Evolutionary conservation across 1,140 invertebrate genomes (phyloP).

Genomic region (Drosophila aff.): DNA sequence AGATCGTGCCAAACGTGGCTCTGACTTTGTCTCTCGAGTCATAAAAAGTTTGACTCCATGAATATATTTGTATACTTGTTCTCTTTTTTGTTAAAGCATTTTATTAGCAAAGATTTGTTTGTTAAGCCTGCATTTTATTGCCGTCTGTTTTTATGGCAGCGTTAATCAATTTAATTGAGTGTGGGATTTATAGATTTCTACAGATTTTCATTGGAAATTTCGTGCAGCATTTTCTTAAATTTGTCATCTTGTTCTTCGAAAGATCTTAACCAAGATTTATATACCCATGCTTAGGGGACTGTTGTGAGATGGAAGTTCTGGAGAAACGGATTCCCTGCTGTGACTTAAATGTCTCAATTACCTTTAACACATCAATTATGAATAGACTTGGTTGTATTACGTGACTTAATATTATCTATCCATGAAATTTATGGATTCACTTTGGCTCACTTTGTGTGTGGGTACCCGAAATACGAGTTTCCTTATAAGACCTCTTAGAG

Average conservation of each 20-base stretch:
- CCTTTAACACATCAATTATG: conserved; percentile 19
- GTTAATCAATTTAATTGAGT: conserved; percentile 71
- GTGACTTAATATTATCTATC: conserved; percentile 22
- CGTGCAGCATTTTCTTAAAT: conserved; percentile 1
- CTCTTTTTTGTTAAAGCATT: conserved; percentile 24
- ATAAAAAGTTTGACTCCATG: conserved; percentile 45
- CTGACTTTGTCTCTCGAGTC: conserved; percentile 9
- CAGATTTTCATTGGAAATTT: conserved; percentile 23
- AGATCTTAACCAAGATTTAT: conserved; percentile 11
- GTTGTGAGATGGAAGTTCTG: conserved; percentile 1
- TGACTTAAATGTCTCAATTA: conserved; percentile 50
- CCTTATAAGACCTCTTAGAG: not conserved
- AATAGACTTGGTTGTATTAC: conserved; percentile 16
- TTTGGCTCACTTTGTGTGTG: conserved; percentile 20
- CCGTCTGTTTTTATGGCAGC: conserved; percentile 46
- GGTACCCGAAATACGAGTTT: not conserved
- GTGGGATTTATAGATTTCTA: conserved; percentile 38
- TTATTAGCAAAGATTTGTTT: conserved; percentile 67
- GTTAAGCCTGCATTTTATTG: conserved; percentile 41
- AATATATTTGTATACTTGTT: conserved; percentile 27
- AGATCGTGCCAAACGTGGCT: conserved; percentile 51
- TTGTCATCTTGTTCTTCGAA: conserved; percentile 36
- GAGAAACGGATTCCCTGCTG: conserved; percentile 24
- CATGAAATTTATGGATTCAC: conserved; percentile 19
- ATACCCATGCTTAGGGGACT: not conserved